Percentiles rank a stretch among this genome's conserved stretches.
Conservation (phyloP, 2,113 vertebrate species). For the Speoplatyrhinus poulsoni region DNA sequence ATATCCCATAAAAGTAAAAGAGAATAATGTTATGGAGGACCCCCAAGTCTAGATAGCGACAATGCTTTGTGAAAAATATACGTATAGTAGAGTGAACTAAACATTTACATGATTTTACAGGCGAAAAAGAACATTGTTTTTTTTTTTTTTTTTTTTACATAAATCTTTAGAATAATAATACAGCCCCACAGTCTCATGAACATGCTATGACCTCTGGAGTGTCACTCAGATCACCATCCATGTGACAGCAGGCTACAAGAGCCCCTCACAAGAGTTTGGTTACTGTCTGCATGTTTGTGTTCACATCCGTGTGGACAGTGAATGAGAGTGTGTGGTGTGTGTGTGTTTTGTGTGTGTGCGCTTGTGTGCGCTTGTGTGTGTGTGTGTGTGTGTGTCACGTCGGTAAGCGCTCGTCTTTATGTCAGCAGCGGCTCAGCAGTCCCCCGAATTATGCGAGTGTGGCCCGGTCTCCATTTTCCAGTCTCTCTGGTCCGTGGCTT, state of each 20-base stretch:
- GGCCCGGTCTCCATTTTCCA: constrained; percentile 79
- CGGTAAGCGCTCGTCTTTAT: background rate
- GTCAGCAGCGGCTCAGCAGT: constrained; percentile 52
- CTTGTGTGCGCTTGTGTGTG: constrained; percentile 13
- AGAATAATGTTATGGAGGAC: constrained; percentile 64
- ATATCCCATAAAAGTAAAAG: constrained; percentile 66
- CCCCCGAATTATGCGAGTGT: constrained; percentile 70
- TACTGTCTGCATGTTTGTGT: constrained; percentile 3
- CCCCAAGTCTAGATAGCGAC: constrained; percentile 62
- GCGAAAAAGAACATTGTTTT: constrained; percentile 58
- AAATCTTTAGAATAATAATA: constrained; percentile 64
- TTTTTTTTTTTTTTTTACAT: constrained; percentile 53
- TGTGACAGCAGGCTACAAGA: constrained; percentile 56
- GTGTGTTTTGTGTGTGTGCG: background rate
- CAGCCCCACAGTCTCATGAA: constrained; percentile 71
- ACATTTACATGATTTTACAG: constrained; percentile 74
- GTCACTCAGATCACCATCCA: constrained; percentile 63
- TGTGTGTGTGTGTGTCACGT: constrained; percentile 5
- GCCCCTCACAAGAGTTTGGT: constrained; percentile 24
- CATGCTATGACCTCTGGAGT: constrained; percentile 83
- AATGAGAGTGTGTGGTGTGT: constrained; percentile 34
- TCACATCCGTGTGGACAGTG: background rate
- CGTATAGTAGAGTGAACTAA: constrained; percentile 70
- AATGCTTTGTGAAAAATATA: constrained; percentile 69
- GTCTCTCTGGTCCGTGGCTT: constrained; percentile 88